Conservation (phyloP, 64 coral and sea anemone species). For the Anthopleura sola region DNA sequence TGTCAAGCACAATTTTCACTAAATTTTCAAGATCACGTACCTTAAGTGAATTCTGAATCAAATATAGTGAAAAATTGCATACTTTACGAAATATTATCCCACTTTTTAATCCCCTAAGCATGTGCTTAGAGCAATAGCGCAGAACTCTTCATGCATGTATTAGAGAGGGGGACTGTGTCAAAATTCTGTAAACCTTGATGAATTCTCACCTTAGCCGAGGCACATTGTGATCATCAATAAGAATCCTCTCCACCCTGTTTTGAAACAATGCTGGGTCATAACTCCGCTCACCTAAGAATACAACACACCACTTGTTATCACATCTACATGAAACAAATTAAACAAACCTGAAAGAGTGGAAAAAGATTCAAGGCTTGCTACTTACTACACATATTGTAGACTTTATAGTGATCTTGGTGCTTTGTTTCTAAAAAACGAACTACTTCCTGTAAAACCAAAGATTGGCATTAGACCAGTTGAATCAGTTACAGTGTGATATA, state of each 20-base stretch:
- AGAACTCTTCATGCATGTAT: no score
- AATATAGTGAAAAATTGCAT: no score
- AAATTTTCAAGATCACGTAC: no score
- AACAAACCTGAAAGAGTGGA: neutral
- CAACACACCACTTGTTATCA: neutral
- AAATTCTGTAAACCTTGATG: neutral
- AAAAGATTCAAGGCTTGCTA: neutral
- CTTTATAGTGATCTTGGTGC: conserved; percentile 90
- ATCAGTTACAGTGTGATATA: neutral
- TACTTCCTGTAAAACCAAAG: conserved; percentile 70
- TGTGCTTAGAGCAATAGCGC: no score
- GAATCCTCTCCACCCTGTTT: conserved; percentile 86
- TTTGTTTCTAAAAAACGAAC: conserved; percentile 92
- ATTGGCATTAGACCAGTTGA: neutral
- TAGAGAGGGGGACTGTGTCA: no score
- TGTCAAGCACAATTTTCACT: no score
- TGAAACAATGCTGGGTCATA: conserved; percentile 92
- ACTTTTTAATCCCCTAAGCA: no score
- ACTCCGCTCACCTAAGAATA: conserved; percentile 67
- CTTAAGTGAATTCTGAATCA: no score
- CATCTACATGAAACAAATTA: neutral
- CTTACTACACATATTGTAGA: conserved; percentile 99
- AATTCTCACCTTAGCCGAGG: conserved; percentile 65
- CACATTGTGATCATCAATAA: conserved; percentile 97
- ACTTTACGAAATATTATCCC: no score